These are phyloP conservation scores for Pseudorectes ferrugineus DNA, from an alignment of 2,113 vertebrate species.

Conservation along the genomic window DNA sequence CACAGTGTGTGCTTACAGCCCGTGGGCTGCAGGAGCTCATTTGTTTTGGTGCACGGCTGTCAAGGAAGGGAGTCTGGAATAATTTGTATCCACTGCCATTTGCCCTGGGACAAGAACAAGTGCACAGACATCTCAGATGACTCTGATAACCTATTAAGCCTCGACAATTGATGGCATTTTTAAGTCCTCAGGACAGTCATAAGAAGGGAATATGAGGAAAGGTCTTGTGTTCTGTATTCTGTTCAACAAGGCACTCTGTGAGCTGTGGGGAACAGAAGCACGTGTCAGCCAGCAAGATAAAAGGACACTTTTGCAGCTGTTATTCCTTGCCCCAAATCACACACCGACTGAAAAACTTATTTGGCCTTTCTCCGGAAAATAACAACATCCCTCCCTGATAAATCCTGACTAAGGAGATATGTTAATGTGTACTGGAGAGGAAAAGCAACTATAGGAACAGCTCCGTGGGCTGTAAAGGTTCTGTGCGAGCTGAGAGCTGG, in stretches of 20 bases:
- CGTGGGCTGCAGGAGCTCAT: neutral
- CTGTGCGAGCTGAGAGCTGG: neutral
- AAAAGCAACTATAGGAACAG: neutral
- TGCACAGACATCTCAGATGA: neutral
- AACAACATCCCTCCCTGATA: neutral
- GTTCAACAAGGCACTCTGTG: neutral
- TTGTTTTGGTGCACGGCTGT: neutral
- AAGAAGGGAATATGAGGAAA: neutral
- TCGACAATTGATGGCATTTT: neutral
- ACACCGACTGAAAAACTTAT: neutral
- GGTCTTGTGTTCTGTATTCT: neutral
- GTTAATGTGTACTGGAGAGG: neutral
- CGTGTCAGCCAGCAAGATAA: neutral
- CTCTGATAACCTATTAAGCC: neutral
- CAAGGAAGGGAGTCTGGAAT: neutral
- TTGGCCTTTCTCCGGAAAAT: neutral
- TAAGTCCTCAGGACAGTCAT: neutral
- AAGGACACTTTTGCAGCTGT: neutral
- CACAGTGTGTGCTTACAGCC: neutral
- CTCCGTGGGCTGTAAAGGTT: neutral
- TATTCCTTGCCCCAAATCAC: neutral
- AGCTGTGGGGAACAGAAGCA: neutral
- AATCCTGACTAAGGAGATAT: neutral
- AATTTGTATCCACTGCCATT: neutral
- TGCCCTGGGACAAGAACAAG: neutral